Conservation (phyloP, 2,888 invertebrate genomes). For the Chloromyia formosa region DNA sequence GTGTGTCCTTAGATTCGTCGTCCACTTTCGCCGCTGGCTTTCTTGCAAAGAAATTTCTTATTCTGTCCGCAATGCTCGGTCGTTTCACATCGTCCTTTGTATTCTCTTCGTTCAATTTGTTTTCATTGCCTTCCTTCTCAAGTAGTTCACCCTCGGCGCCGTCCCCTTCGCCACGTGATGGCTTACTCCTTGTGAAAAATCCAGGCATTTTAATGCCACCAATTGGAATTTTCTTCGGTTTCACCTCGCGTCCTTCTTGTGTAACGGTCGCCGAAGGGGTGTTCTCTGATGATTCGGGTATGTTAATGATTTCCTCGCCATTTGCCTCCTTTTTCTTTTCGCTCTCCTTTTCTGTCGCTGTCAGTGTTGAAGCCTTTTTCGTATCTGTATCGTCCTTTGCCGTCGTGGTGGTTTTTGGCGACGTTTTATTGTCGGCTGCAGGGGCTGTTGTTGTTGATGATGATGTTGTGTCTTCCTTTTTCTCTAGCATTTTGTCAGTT, state of each 20-base stretch:
- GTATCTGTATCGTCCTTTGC: slow-evolving; percentile 1
- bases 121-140: slow-evolving; percentile 63
- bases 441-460: slow-evolving; percentile 38
- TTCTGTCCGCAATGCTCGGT: slow-evolving; percentile 62
- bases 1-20: slow-evolving; percentile 55
- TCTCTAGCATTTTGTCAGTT: slow-evolving; percentile 63
- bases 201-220: slow-evolving; percentile 90
- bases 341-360: slow-evolving; percentile 1
- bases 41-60: slow-evolving; percentile 68
- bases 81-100: slow-evolving; percentile 59
- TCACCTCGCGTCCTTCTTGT: slow-evolving; percentile 77
- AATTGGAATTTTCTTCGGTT: slow-evolving; percentile 84
- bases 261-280: slow-evolving; percentile 56
- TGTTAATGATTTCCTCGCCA: slow-evolving; percentile 45
- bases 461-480: slow-evolving; percentile 38
- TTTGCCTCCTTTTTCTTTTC: slow-evolving; percentile 43
- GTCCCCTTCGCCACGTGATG: slow-evolving; percentile 73
- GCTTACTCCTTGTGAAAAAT: slow-evolving; percentile 81
- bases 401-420: background rate
- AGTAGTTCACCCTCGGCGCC: slow-evolving; percentile 65
- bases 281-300: slow-evolving; percentile 30
- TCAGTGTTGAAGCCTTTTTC: slow-evolving; percentile 15
- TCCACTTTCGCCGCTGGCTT: slow-evolving; percentile 56
- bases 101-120: slow-evolving; percentile 50
- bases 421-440: background rate